These are phyloP conservation scores for Altica lythri DNA, from an alignment of 2,888 invertebrate species.

Conservation along the genomic window DNA sequence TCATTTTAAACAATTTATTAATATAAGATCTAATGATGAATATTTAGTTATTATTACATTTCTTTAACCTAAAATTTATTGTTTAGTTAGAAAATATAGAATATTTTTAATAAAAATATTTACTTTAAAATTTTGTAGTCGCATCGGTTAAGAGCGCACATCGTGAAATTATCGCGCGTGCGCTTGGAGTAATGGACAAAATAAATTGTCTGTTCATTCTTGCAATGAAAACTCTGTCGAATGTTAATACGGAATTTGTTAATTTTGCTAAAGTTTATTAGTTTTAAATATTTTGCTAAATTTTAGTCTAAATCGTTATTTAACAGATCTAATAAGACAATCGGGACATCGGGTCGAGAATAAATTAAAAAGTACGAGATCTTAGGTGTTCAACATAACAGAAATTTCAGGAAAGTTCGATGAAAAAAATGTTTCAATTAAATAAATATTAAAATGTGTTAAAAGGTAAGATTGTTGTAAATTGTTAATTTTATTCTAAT, in stretches of 20 bases:
- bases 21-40: no score
- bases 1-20: no score
- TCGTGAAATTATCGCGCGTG: conserved; percentile 30
- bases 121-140: conserved; percentile 20
- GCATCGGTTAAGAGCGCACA: conserved; percentile 20
- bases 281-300: conserved; percentile 21
- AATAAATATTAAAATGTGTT: conserved; percentile 25
- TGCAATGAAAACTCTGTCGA: conserved; percentile 37
- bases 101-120: conserved; percentile 17
- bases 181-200: conserved; percentile 30
- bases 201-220: conserved; percentile 37
- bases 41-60: no score
- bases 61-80: background rate
- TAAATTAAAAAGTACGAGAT: conserved; percentile 25
- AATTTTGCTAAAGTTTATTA: conserved; percentile 28
- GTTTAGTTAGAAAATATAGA: background rate
- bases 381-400: conserved; percentile 31
- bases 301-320: conserved; percentile 12
- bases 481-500: background rate
- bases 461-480: conserved; percentile 30
- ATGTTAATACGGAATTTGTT: conserved; percentile 28
- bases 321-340: conserved; percentile 9
- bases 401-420: conserved; percentile 36
- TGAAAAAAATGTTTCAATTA: conserved; percentile 30
- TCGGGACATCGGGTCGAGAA: conserved; percentile 13